Evolutionary conservation across 2,797 vertebrate genomes (phyloP).

Genomic region (Siniperca scherzeri): DNA sequence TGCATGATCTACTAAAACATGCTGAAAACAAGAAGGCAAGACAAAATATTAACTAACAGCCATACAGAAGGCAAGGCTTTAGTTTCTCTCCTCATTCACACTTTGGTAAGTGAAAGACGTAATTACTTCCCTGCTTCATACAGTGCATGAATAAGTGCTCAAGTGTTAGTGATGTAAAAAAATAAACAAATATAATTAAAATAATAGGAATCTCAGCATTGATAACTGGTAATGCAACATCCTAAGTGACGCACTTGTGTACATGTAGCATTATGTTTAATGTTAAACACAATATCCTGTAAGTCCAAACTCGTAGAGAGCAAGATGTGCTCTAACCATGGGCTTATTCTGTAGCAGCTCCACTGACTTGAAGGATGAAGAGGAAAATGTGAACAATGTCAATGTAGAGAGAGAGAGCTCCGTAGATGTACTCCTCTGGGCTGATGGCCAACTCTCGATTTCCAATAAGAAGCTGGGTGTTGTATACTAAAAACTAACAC

Average conservation of each 20-base stretch:
- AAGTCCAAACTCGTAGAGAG: not conserved
- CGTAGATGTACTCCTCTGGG: slow-evolving; percentile 95
- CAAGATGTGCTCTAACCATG: not conserved
- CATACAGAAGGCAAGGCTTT: slow-evolving; percentile 10
- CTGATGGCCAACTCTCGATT: slow-evolving; percentile 92
- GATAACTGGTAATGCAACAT: slow-evolving; percentile 10
- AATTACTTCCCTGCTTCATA: slow-evolving; percentile 14
- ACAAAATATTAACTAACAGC: slow-evolving; percentile 16
- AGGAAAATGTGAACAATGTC: slow-evolving; percentile 96
- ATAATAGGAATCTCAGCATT: not conserved
- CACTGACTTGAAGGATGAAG: slow-evolving; percentile 91
- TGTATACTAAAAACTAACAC: slow-evolving; percentile 92
- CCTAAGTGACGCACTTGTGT: slow-evolving; percentile 15
- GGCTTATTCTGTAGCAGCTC: slow-evolving; percentile 78
- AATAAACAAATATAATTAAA: slow-evolving; percentile 20
- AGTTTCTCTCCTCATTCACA: slow-evolving; percentile 32
- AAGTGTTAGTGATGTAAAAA: slow-evolving; percentile 50
- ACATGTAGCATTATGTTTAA: not conserved
- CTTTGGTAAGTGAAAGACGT: not conserved
- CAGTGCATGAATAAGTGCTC: slow-evolving; percentile 50
- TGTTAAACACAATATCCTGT: slow-evolving; percentile 1
- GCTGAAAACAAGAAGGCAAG: not conserved
- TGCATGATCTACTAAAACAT: not conserved
- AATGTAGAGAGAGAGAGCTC: slow-evolving; percentile 93
- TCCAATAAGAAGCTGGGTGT: slow-evolving; percentile 95